Evolutionary conservation across 2,888 invertebrate species (phyloP).

Genomic region (Phaonia tiefii): DNA sequence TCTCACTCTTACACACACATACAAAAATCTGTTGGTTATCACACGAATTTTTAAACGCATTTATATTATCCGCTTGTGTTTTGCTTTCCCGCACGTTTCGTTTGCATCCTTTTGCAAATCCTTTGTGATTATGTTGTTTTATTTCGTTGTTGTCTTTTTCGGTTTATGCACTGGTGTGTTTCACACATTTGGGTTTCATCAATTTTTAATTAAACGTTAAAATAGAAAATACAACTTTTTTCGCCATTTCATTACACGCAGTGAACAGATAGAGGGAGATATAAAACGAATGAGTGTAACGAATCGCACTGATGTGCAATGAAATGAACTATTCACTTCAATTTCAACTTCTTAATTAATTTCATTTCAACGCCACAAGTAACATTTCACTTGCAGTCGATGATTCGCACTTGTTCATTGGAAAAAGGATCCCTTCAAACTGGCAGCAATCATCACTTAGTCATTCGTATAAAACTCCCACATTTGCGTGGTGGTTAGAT

Average conservation of each 20-base stretch:
- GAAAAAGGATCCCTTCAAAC: conserved; percentile 22
- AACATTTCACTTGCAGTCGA: conserved; percentile 57
- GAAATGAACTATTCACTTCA: conserved; percentile 57
- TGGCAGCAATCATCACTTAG: conserved; percentile 44
- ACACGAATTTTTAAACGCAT: conserved; percentile 26
- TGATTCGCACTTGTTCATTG: conserved; percentile 16
- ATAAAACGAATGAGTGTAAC: conserved; percentile 29
- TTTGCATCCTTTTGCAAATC: conserved; percentile 20
- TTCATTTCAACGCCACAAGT: conserved; percentile 61
- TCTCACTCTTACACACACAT: too few species aligned
- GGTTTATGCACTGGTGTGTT: not conserved
- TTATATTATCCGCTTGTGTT: conserved; percentile 18
- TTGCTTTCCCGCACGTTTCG: not conserved
- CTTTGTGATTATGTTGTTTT: conserved; percentile 17
- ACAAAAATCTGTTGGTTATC: conserved; percentile 11
- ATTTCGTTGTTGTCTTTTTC: not conserved
- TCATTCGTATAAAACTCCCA: not conserved
- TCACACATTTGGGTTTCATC: not conserved
- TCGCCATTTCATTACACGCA: not conserved
- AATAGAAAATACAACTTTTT: not conserved
- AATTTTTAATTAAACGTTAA: conserved; percentile 5
- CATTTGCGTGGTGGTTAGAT: not conserved
- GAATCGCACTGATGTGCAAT: not conserved
- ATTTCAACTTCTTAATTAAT: conserved; percentile 65
- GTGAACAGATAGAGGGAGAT: conserved; percentile 2